Conservation (phyloP, 2,113 vertebrate species). For the Nematolebias whitei region DNA sequence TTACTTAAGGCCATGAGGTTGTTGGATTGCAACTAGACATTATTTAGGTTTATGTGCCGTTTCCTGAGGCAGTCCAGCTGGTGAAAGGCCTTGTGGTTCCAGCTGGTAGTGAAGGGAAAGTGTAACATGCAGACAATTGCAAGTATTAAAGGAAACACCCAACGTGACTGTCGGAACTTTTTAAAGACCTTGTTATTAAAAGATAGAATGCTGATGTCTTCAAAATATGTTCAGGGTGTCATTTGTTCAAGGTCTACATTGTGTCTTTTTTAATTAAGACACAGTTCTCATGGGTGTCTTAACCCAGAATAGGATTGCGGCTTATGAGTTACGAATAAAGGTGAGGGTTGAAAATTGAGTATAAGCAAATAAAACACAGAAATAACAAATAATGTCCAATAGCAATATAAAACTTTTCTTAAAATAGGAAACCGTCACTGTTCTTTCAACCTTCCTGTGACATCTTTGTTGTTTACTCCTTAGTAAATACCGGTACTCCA, state of each 20-base stretch:
- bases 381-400: too few species aligned
- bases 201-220: not conserved
- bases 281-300: too few species aligned
- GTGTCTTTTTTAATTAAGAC: too few species aligned
- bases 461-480: not conserved
- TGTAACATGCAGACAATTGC: not conserved
- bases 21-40: slow-evolving; percentile 36
- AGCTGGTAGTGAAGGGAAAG: slow-evolving; percentile 6
- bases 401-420: not conserved
- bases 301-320: too few species aligned
- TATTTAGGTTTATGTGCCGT: slow-evolving; percentile 56
- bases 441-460: not conserved
- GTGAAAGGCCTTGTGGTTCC: slow-evolving; percentile 1
- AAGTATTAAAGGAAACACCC: not conserved
- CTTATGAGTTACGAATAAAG: too few species aligned
- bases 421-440: not conserved
- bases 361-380: too few species aligned
- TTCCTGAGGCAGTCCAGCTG: slow-evolving; percentile 45
- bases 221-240: too few species aligned
- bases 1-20: slow-evolving; percentile 27
- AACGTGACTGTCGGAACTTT: not conserved
- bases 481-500: not conserved
- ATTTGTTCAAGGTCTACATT: accelerated
- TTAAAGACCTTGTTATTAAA: not conserved
- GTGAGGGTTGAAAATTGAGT: too few species aligned